Conservation (phyloP, 2,113 vertebrate species). For the Sceloporus tristichus region DNA sequence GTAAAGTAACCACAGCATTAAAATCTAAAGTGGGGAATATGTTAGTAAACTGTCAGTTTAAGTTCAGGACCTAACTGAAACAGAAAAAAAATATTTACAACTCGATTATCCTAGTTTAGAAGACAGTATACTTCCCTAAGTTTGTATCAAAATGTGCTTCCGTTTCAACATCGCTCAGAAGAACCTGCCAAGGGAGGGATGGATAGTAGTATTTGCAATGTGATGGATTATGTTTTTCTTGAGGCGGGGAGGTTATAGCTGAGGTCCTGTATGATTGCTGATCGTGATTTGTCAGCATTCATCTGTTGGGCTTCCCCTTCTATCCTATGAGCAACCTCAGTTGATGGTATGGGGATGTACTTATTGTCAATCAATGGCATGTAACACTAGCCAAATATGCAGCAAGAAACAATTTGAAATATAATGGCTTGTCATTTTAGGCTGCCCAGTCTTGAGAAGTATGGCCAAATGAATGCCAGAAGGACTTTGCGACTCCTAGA, state of each 20-base stretch:
- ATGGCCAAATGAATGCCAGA: not conserved
- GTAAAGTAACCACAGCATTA: not conserved
- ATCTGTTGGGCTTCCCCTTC: too few species aligned
- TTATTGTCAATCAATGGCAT: not conserved
- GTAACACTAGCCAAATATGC: not conserved
- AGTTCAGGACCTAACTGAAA: not conserved
- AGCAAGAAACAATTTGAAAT: not conserved
- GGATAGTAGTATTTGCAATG: not conserved
- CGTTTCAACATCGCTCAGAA: not conserved
- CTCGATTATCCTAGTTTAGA: not conserved
- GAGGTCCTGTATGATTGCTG: too few species aligned
- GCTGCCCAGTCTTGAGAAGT: not conserved
- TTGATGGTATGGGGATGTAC: not conserved
- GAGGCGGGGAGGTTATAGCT: too few species aligned
- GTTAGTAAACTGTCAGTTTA: not conserved
- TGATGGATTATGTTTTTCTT: too few species aligned
- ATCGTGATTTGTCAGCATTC: too few species aligned
- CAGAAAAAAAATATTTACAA: not conserved
- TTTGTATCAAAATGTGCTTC: not conserved
- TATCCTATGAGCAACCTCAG: not conserved
- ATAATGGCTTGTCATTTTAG: not conserved
- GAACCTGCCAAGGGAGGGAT: not conserved
- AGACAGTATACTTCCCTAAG: not conserved
- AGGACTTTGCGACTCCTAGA: not conserved
- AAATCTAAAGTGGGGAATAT: not conserved